Conservation (phyloP, 2,797 vertebrate genomes). For the Falco biarmicus region DNA sequence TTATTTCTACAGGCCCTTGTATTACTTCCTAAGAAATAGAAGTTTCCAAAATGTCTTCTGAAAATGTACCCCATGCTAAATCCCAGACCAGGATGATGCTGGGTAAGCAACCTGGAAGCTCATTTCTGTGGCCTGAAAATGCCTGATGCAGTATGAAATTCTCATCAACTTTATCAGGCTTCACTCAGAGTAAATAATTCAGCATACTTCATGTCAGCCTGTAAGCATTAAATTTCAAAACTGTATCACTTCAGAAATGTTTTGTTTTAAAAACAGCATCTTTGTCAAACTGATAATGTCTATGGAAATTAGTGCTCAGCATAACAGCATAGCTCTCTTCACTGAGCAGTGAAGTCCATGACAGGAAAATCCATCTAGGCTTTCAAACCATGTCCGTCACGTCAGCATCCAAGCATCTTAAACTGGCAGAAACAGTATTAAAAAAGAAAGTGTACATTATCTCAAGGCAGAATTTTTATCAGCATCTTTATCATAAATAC, state of each 20-base stretch:
- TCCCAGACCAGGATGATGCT: not conserved
- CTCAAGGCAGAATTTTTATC: slow-evolving; percentile 48
- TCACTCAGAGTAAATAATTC: not conserved
- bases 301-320: slow-evolving; percentile 25
- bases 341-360: not conserved
- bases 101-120: not conserved
- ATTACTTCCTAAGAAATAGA: not conserved
- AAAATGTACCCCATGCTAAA: not conserved
- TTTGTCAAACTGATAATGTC: slow-evolving; percentile 31
- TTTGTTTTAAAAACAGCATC: slow-evolving; percentile 15
- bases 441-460: slow-evolving; percentile 41
- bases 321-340: not conserved
- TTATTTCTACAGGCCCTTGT: not conserved
- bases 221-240: slow-evolving; percentile 7
- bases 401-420: slow-evolving; percentile 2
- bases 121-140: not conserved
- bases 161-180: not conserved
- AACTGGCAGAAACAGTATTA: slow-evolving; percentile 56
- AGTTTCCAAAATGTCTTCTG: not conserved
- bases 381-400: slow-evolving; percentile 27
- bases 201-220: not conserved
- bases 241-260: not conserved
- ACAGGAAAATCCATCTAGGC: slow-evolving; percentile 27
- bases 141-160: not conserved
- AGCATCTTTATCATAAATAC: slow-evolving; percentile 43